phyloP scores from a whole-genome alignment of 2,797 vertebrate species.

The Scyliorhinus canicula region DNA sequence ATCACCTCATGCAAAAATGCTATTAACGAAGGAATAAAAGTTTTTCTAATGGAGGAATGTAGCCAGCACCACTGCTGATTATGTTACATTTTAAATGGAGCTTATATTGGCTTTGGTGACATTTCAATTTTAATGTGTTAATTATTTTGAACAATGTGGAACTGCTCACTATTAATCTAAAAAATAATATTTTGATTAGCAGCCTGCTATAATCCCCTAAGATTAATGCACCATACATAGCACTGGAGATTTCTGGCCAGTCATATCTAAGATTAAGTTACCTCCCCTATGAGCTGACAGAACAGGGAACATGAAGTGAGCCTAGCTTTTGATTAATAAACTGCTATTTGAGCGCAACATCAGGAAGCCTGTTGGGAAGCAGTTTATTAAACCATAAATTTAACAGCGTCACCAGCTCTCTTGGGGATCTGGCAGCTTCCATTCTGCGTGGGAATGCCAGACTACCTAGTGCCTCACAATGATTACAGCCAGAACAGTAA shows the following conservation, averaged over 20 bases:
- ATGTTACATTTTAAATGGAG: slow-evolving; percentile 33
- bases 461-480: not conserved
- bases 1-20: not conserved
- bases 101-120: slow-evolving; percentile 50
- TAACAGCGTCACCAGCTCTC: not conserved
- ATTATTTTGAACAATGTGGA: slow-evolving; percentile 51
- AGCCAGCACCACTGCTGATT: not conserved
- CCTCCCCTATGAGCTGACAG: not conserved
- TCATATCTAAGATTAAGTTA: not conserved
- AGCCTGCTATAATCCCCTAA: slow-evolving; percentile 45
- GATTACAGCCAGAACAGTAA: not conserved
- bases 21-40: not conserved
- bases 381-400: slow-evolving; percentile 33
- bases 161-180: slow-evolving; percentile 46
- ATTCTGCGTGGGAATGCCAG: not conserved
- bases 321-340: slow-evolving; percentile 3
- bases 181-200: slow-evolving; percentile 42
- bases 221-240: slow-evolving; percentile 44
- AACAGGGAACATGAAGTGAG: not conserved
- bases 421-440: not conserved
- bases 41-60: not conserved
- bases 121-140: slow-evolving; percentile 56
- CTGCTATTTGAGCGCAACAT: not conserved
- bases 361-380: not conserved
- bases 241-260: slow-evolving; percentile 14